phyloP scores from a whole-genome alignment of 2,888 invertebrate species.

The Erebia aethiops region DNA sequence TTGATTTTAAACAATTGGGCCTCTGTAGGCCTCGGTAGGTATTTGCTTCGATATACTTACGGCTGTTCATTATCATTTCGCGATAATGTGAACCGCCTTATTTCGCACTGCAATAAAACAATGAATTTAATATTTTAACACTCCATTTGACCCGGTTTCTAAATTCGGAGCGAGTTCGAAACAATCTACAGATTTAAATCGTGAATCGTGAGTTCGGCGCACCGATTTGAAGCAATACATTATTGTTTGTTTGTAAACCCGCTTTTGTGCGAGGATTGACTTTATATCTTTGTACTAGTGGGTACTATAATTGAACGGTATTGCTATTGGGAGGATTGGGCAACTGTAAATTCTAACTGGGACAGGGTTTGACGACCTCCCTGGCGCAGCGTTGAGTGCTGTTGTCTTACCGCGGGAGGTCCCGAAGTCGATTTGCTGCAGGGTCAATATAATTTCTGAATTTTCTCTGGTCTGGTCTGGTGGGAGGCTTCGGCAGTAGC shows the following conservation, averaged over 20 bases:
- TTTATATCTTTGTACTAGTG: background rate
- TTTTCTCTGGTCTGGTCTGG: too few species aligned
- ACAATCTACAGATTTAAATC: constrained; percentile 24
- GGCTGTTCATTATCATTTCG: background rate
- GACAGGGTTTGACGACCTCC: too few species aligned
- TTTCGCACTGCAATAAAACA: constrained; percentile 19
- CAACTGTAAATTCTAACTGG: background rate
- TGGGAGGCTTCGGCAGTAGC: too few species aligned
- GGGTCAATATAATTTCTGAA: too few species aligned
- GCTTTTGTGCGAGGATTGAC: constrained; percentile 7
- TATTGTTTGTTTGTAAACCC: constrained; percentile 22
- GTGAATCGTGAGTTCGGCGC: constrained; percentile 21
- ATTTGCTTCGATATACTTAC: background rate
- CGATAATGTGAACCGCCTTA: background rate
- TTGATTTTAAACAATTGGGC: too few species aligned
- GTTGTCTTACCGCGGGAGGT: too few species aligned
- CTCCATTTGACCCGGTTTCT: constrained; percentile 26
- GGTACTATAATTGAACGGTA: constrained; percentile 7
- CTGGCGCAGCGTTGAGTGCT: too few species aligned
- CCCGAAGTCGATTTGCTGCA: too few species aligned
- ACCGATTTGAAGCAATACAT: constrained; percentile 17
- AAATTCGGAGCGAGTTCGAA: constrained; percentile 26
- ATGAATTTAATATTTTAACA: constrained; percentile 29
- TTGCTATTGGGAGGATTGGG: background rate
- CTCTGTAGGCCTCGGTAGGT: too few species aligned